Percentiles rank a stretch among this genome's conserved stretches.
phyloP scores from a whole-genome alignment of 1,140 invertebrate genomes.

The Drosophila fuyamai region DNA sequence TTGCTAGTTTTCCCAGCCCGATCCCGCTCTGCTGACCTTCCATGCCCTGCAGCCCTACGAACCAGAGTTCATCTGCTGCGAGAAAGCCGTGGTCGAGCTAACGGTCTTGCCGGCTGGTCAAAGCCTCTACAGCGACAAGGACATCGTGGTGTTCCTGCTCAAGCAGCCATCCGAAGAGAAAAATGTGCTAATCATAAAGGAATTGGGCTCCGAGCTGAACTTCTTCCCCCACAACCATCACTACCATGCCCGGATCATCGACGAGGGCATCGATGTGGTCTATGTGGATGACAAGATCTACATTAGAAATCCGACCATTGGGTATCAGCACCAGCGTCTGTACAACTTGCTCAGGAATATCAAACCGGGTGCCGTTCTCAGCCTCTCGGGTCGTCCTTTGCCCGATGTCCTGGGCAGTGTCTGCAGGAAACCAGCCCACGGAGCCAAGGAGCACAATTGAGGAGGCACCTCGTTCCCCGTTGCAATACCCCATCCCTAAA shows the following conservation, averaged over 20 bases:
- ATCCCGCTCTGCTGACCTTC: slow-evolving; percentile 50
- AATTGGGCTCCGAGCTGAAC: slow-evolving; percentile 55
- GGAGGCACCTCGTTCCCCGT: neutral
- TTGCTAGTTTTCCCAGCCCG: slow-evolving; percentile 20
- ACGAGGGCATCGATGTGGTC: slow-evolving; percentile 63
- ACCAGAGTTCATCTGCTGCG: slow-evolving; percentile 61
- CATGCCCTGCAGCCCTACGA: slow-evolving; percentile 58
- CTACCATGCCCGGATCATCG: slow-evolving; percentile 54
- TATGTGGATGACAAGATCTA: slow-evolving; percentile 62
- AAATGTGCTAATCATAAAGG: slow-evolving; percentile 57
- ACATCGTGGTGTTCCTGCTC: slow-evolving; percentile 55
- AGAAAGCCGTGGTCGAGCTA: slow-evolving; percentile 50
- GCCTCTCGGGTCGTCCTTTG: slow-evolving; percentile 47
- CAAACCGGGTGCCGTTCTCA: slow-evolving; percentile 42
- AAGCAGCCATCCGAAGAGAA: slow-evolving; percentile 30
- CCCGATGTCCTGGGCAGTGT: slow-evolving; percentile 36
- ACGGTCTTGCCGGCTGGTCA: slow-evolving; percentile 56
- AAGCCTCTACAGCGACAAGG: slow-evolving; percentile 40
- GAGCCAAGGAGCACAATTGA: neutral
- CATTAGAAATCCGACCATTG: neutral
- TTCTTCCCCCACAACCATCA: slow-evolving; percentile 63
- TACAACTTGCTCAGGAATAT: slow-evolving; percentile 55
- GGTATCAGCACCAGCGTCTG: slow-evolving; percentile 56
- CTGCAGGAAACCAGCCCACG: slow-evolving; percentile 28
- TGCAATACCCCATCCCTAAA: too few relatives aligned